phyloP scores from a whole-genome alignment of 2,888 invertebrate genomes.

The Coenonympha arcania region DNA sequence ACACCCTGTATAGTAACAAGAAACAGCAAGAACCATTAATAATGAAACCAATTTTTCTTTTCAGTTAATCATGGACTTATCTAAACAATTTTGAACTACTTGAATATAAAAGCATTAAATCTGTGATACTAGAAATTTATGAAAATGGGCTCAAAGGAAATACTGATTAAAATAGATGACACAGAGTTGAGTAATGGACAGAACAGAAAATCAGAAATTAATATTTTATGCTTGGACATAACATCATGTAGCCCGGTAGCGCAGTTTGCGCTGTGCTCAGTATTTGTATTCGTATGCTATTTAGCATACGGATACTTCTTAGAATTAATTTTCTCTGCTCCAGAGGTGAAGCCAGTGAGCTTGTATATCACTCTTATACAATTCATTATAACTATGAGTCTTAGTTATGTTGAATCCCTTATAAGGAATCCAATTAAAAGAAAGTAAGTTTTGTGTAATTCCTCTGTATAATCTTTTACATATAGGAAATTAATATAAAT shows the following conservation, averaged over 20 bases:
- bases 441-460: conserved; percentile 53
- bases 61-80: conserved; percentile 1
- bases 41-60: neutral
- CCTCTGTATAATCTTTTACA: too few species aligned
- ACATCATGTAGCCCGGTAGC: conserved; percentile 76
- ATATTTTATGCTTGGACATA: conserved; percentile 83
- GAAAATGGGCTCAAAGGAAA: conserved; percentile 49
- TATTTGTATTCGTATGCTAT: conserved; percentile 89
- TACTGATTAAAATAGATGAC: conserved; percentile 51
- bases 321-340: conserved; percentile 93
- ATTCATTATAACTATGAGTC: conserved; percentile 87
- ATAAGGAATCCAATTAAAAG: conserved; percentile 76
- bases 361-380: conserved; percentile 95
- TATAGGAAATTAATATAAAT: too few species aligned
- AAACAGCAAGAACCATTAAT: too few species aligned
- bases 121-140: conserved; percentile 1
- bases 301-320: conserved; percentile 92
- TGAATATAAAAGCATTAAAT: neutral
- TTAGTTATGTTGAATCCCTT: conserved; percentile 84
- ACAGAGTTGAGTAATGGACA: conserved; percentile 32
- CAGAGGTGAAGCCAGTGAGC: conserved; percentile 90
- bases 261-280: conserved; percentile 84
- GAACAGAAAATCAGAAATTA: conserved; percentile 61
- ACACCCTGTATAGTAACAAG: too few species aligned
- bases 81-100: neutral